Percentiles rank a stretch among this genome's conserved stretches.
phyloP scores from a whole-genome alignment of 2,888 invertebrate species.

The Willowsia nigromaculata region DNA sequence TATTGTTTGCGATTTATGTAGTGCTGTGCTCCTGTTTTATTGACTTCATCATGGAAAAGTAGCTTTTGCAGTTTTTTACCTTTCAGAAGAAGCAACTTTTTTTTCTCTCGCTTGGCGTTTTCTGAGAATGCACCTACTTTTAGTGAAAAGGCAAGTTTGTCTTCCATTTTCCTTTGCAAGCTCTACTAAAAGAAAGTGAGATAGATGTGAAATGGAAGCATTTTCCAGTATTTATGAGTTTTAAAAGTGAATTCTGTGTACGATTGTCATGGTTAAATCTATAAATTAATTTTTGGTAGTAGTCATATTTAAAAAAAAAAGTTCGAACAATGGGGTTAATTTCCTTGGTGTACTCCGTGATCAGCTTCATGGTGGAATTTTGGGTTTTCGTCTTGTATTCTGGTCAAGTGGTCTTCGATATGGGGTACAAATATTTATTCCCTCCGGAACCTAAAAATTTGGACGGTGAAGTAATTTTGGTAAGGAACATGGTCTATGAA shows the following conservation, averaged over 20 bases:
- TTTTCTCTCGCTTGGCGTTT: background rate
- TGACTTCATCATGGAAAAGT: background rate
- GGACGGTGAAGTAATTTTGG: slow-evolving; percentile 73
- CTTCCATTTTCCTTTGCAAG: no score
- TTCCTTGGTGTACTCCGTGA: slow-evolving; percentile 60
- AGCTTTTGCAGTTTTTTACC: background rate
- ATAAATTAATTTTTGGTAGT: background rate
- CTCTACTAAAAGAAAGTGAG: background rate
- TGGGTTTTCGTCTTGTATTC: slow-evolving; percentile 53
- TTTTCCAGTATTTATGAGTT: no score
- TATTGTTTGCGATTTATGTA: no score
- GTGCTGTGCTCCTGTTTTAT: no score
- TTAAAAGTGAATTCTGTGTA: no score
- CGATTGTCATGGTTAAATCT: no score
- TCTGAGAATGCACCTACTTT: background rate
- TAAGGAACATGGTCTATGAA: no score
- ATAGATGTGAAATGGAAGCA: background rate
- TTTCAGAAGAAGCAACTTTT: background rate
- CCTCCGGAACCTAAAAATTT: slow-evolving; percentile 70
- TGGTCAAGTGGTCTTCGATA: slow-evolving; percentile 56
- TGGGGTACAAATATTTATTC: slow-evolving; percentile 58
- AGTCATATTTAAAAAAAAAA: background rate
- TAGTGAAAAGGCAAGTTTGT: no score
- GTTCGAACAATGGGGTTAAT: slow-evolving; percentile 52
- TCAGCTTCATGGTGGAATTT: slow-evolving; percentile 60